Evolutionary conservation across 1,140 invertebrate species (phyloP).

Genomic region (Drosophila triauraria): DNA sequence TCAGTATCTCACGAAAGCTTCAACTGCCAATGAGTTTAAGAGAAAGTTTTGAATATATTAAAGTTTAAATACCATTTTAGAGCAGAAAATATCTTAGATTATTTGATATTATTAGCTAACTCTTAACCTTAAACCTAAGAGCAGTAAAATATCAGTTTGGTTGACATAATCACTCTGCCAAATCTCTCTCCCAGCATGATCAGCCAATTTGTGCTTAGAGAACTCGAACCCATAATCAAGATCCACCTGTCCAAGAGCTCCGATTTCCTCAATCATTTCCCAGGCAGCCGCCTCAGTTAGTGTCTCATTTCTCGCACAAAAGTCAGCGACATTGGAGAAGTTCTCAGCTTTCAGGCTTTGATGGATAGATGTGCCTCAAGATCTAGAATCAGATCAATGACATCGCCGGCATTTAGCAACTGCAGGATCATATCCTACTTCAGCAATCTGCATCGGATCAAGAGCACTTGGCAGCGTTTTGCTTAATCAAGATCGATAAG

Average conservation of each 20-base stretch:
- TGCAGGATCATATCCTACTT: constrained; percentile 52
- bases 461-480: constrained; percentile 59
- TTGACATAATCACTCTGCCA: neutral
- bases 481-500: constrained; percentile 63
- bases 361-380: constrained; percentile 26
- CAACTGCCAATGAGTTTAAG: neutral
- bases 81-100: too few species aligned
- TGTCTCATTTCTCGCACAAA: constrained; percentile 49
- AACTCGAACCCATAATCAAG: constrained; percentile 28
- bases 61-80: too few species aligned
- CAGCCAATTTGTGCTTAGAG: constrained; percentile 34
- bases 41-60: neutral
- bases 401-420: constrained; percentile 34
- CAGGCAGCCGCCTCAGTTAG: constrained; percentile 26
- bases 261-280: constrained; percentile 32
- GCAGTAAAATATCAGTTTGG: neutral
- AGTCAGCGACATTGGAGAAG: constrained; percentile 21
- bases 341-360: constrained; percentile 39
- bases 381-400: constrained; percentile 41
- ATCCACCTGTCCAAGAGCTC: constrained; percentile 30
- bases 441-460: constrained; percentile 35
- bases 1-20: constrained; percentile 5
- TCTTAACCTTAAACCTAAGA: neutral
- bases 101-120: neutral
- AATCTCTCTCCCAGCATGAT: constrained; percentile 22